phyloP scores from a whole-genome alignment of 2,113 vertebrate genomes.

The Gymnocephalus cernua region DNA sequence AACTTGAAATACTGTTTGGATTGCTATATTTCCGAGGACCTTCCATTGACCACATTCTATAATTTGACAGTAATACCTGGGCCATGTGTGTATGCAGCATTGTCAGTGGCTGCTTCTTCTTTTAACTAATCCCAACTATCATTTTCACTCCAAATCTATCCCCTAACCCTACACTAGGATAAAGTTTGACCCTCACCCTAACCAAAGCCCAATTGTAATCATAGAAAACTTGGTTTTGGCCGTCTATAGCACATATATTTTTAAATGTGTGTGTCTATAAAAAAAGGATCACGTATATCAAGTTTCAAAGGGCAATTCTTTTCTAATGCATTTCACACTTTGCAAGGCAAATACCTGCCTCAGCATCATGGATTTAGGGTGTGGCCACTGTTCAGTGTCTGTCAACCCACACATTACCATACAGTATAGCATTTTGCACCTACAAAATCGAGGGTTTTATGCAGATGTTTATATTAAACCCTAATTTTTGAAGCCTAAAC shows the following conservation, averaged over 20 bases:
- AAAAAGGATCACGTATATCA: background rate
- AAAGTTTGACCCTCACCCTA: background rate
- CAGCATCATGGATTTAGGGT: background rate
- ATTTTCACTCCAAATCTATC: background rate
- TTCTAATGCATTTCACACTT: background rate
- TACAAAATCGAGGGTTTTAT: background rate
- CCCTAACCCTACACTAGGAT: background rate
- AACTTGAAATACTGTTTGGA: background rate
- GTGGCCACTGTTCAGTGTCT: background rate
- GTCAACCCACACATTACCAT: background rate
- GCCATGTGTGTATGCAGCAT: background rate
- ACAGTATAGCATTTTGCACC: background rate
- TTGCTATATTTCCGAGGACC: background rate
- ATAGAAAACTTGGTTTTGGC: background rate
- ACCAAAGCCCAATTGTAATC: background rate
- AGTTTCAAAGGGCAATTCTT: background rate
- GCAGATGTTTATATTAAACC: background rate
- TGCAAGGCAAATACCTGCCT: conserved; percentile 11
- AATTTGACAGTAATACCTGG: background rate
- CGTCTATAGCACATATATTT: background rate
- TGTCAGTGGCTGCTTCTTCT: background rate
- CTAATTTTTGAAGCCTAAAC: background rate
- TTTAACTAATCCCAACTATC: background rate
- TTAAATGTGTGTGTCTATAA: background rate
- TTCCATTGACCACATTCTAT: background rate